Base-by-base conservation (phyloP, 1,140 invertebrate genomes). In the Hypsibius dujardini region DNA sequence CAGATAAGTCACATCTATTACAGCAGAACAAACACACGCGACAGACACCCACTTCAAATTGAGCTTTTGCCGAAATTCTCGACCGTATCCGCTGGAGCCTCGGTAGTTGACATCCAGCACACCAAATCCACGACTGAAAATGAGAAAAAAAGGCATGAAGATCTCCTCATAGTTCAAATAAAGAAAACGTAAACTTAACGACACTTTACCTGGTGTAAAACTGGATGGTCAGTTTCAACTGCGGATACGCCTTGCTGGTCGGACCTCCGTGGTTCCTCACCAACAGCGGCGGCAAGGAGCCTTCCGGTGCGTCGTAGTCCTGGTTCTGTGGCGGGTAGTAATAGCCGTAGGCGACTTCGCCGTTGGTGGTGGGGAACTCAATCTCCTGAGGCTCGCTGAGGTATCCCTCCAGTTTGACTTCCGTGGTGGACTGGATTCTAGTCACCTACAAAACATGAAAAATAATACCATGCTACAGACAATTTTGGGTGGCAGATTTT, bases 31-130 rank as follows among this genome's bases (percentile, higher is more conserved):
- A 46, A n/a, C 42, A 12, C 2, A 67, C 46, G 45, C 28, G 2
- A 72, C 14, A 2, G 46, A 62, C 45, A 74, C 75, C 74, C 72
- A 78, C 77, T 76, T 74, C 56, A 71, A 70, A n/a, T 74, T 70
- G 1, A 79, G 75, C 60, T 74, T 74, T 60, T 78, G 74, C 47
- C 79, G 76, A 74, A 78, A 80, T n/a, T 72, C 69, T 50, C 75
- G 75, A 3, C 78, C 78, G 75, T 77, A 79, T n/a, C 80, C 79
- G 7, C 78, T 79, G 46, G 78, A 79, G 2, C 80, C 80, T 28
- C 80, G 72, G 71, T 81, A 81, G 73, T 81, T 77, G 1, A 81
- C 79, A 75, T 78, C 78, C 3, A 81, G 74, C 1, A 81, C 77
- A 12, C 78, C 80, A 75, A 81, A 77, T 40, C 80, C 80, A 42